phyloP scores from a whole-genome alignment of 2,797 vertebrate species.

The Phoxinus dragarum region DNA sequence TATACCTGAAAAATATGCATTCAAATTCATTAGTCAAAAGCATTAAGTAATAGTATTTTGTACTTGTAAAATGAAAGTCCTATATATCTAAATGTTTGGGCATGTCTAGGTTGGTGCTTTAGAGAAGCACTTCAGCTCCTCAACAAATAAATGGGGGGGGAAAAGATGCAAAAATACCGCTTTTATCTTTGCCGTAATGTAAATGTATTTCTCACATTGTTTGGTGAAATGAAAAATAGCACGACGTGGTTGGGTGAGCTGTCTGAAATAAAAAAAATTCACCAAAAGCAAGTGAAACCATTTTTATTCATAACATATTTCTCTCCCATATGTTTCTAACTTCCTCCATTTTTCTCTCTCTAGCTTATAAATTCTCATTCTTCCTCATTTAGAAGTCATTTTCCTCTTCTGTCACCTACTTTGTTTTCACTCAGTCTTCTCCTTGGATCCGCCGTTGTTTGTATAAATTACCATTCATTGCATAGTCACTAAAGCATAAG shows the following conservation, averaged over 20 bases:
- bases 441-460: constrained; percentile 64
- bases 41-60: neutral
- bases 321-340: constrained; percentile 17
- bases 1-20: neutral
- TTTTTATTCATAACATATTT: constrained; percentile 21
- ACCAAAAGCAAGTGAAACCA: constrained; percentile 15
- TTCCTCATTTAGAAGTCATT: constrained; percentile 53
- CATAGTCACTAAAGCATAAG: constrained; percentile 56
- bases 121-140: neutral
- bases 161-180: neutral
- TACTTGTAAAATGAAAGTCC: neutral
- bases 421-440: constrained; percentile 45
- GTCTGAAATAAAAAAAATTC: neutral
- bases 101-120: neutral
- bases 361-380: constrained; percentile 47
- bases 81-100: neutral
- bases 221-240: constrained; percentile 11
- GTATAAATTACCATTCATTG: constrained; percentile 57
- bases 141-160: neutral
- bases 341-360: constrained; percentile 29
- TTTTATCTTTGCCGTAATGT: neutral
- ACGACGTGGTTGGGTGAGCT: neutral
- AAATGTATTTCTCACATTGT: constrained; percentile 8
- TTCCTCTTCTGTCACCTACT: constrained; percentile 47
- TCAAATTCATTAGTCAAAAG: neutral